Evolutionary conservation across 1,140 invertebrate species (phyloP), one percentile per base, ranked within the genome.

Genomic region (Trichonephila clavipes): DNA sequence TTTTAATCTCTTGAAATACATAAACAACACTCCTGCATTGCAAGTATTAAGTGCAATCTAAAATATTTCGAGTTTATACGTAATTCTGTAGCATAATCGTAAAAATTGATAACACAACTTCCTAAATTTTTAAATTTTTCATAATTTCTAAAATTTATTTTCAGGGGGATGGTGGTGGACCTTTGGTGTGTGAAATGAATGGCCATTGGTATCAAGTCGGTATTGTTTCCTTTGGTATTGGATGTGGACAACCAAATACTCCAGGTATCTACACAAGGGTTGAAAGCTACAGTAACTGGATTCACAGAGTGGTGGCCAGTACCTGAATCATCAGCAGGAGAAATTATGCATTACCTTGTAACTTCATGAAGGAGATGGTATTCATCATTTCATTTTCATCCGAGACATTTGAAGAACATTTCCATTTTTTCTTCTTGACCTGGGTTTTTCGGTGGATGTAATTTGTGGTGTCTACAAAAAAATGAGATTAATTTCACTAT

Each of bases 231-330:
- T 98, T 97, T 97, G 97, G 97, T 40, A 96, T 96, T 88, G 97
- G 97, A 14, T 98, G 98, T 95, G 97, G 97, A 2, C 95, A 96
- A 85, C 96, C 97, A 0, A 95, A 95, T 1, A 96, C 97, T 95
- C 97, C 97, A 0, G 97, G 98, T 8, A 97, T 98, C 94, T 98
- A 97, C 95, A 97, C 97, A 1, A 96, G 97, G 69, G 97, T 98
- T 19, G 95, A 97, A 2, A 95, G 96, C 72, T 97, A 97, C 94
- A 96, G 96, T 18, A 95, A 95, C 66, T 98, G 96, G 96, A 96
- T 96, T 40, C 90, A 92, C 34, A 64, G 87, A 40, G 90, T 94
- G 19, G 94, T 94, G 3, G 69, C 58, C 3, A 90, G 34, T 19
- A 64, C 69, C 10, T 81, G 59, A 90, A n/a, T 58, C 5, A 24